A percentile compares a stretch with the other conserved stretches of the same genome.
Evolutionary conservation across 2,113 vertebrate species (phyloP).

Genomic region (Rhineura floridana): DNA sequence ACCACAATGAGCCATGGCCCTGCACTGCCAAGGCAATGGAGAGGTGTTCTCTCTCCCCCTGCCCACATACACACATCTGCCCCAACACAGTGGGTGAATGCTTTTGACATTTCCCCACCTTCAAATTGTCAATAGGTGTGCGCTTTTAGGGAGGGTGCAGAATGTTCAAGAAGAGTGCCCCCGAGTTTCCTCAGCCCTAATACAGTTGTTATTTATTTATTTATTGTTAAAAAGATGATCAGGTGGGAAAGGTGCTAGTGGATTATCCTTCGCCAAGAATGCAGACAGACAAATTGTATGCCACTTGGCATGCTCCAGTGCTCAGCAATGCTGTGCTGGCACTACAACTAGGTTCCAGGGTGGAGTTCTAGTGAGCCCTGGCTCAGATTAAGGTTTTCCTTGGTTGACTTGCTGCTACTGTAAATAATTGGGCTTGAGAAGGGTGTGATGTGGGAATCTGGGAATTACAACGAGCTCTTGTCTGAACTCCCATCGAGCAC

Average conservation of each 20-base stretch:
- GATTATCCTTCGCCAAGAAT: neutral
- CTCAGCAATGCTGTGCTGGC: neutral
- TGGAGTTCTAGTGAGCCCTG: neutral
- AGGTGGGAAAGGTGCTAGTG: neutral
- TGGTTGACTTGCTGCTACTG: constrained; percentile 20
- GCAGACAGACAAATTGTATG: neutral
- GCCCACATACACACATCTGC: too few species aligned
- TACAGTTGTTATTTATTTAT: too few species aligned
- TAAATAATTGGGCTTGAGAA: constrained; percentile 23
- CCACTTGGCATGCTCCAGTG: neutral
- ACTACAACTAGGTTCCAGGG: neutral
- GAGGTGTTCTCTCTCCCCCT: neutral
- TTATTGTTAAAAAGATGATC: neutral
- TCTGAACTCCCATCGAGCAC: constrained; percentile 10
- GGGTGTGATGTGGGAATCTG: neutral
- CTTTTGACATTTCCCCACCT: too few species aligned
- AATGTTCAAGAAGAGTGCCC: neutral
- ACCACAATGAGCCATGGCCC: too few species aligned
- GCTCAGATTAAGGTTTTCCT: neutral
- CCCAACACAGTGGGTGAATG: neutral
- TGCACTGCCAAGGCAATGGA: neutral
- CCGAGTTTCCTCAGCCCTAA: neutral
- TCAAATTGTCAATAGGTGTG: neutral
- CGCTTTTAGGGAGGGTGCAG: too few species aligned
- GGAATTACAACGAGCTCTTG: constrained; percentile 9